Evolutionary conservation across 2,797 vertebrate species (phyloP).

Genomic region (Pseudochirops corinnae): DNA sequence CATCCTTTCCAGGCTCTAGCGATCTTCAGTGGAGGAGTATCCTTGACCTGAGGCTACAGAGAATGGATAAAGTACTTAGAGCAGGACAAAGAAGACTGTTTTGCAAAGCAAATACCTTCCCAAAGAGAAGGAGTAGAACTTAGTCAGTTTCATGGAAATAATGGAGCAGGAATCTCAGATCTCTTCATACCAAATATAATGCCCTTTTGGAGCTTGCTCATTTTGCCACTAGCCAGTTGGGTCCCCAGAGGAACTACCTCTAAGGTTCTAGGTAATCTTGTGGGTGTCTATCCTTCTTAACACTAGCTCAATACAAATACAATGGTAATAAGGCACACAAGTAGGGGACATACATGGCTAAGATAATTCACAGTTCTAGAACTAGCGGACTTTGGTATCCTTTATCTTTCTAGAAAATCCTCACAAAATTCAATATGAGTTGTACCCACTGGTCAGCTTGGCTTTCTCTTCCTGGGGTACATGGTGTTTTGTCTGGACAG

Average conservation of each 20-base stretch:
- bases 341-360: background rate
- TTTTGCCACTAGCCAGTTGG: background rate
- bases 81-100: background rate
- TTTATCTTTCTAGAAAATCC: background rate
- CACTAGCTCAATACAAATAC: background rate
- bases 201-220: background rate
- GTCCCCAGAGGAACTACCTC: background rate
- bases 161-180: background rate
- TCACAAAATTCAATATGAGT: background rate
- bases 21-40: background rate
- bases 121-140: background rate
- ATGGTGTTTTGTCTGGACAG: background rate
- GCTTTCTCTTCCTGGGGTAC: background rate
- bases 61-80: background rate
- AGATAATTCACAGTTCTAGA: background rate
- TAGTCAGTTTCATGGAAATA: background rate
- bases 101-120: background rate
- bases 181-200: background rate
- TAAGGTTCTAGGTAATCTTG: background rate
- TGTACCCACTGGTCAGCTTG: background rate
- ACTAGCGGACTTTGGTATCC: background rate
- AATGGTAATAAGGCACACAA: background rate
- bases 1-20: background rate
- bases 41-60: background rate
- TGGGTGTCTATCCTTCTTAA: background rate